These are phyloP conservation scores for Trichoplax adhaerens DNA, from an alignment of 37 sponge, comb jelly and placozoan genomes.

Conservation along the genomic window DNA sequence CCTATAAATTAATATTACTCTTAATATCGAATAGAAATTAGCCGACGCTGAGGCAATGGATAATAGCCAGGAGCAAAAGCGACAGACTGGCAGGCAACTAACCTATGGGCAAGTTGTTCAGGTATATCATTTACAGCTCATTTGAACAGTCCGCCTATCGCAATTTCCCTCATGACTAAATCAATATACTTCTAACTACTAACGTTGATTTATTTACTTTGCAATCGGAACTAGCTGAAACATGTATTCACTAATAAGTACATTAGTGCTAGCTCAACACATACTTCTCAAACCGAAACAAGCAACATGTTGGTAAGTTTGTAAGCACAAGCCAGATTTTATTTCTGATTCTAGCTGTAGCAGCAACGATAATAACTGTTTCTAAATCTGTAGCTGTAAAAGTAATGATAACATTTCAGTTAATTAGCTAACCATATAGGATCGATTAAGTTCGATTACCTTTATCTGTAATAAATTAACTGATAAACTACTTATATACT, in stretches of 20 bases:
- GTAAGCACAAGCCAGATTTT: background rate
- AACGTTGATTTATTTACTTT: conserved; percentile 1
- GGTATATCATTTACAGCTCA: conserved; percentile 4
- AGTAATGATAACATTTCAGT: background rate
- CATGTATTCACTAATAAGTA: conserved; percentile 24
- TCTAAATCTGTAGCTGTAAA: background rate
- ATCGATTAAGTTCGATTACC: conserved; percentile 9
- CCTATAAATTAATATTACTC: no score
- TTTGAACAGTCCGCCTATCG: background rate
- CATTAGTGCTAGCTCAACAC: conserved; percentile 24
- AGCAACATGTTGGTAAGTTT: conserved; percentile 37
- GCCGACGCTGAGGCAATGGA: conserved; percentile 17
- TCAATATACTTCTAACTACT: background rate
- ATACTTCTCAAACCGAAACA: conserved; percentile 31
- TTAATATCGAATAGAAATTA: conserved; percentile 12
- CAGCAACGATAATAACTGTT: background rate
- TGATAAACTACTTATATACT: no score
- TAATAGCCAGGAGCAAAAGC: conserved; percentile 31
- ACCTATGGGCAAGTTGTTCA: conserved; percentile 35
- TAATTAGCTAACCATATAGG: conserved; percentile 1
- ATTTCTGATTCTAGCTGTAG: background rate
- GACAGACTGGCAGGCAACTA: conserved; percentile 17
- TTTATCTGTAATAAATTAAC: background rate
- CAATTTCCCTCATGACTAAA: background rate
- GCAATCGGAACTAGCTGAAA: conserved; percentile 16